phyloP scores from a whole-genome alignment of 2,888 invertebrate species.

The Nasonovia ribisnigri region DNA sequence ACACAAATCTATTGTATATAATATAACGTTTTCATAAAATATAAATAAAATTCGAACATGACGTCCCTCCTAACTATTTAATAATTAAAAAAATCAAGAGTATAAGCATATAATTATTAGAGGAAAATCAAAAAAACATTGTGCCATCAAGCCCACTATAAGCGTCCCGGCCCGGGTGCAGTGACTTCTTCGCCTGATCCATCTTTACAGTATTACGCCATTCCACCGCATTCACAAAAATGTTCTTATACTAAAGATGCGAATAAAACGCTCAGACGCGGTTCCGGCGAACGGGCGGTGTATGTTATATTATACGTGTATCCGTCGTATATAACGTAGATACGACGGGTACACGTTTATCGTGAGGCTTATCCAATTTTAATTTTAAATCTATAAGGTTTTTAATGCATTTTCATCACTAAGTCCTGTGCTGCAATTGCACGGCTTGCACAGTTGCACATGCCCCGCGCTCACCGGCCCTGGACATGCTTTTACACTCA shows the following conservation, averaged over 20 bases:
- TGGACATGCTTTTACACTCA: conserved; percentile 25
- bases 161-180: neutral
- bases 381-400: conserved; percentile 6
- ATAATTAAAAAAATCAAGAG: neutral
- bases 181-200: neutral
- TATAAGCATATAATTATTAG: neutral
- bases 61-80: neutral
- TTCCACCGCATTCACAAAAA: neutral
- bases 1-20: neutral
- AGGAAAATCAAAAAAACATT: neutral
- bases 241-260: neutral
- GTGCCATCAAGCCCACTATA: neutral
- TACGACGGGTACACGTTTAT: neutral
- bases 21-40: neutral
- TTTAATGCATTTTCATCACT: conserved; percentile 11
- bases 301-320: neutral
- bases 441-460: neutral
- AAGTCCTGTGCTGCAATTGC: neutral
- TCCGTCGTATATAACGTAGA: neutral
- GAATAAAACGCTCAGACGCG: neutral
- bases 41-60: neutral
- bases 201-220: neutral
- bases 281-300: neutral
- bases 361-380: conserved; percentile 8
- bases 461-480: neutral